Evolutionary conservation across 2,888 invertebrate species (phyloP).

Genomic region (Coenonympha glycerion): DNA sequence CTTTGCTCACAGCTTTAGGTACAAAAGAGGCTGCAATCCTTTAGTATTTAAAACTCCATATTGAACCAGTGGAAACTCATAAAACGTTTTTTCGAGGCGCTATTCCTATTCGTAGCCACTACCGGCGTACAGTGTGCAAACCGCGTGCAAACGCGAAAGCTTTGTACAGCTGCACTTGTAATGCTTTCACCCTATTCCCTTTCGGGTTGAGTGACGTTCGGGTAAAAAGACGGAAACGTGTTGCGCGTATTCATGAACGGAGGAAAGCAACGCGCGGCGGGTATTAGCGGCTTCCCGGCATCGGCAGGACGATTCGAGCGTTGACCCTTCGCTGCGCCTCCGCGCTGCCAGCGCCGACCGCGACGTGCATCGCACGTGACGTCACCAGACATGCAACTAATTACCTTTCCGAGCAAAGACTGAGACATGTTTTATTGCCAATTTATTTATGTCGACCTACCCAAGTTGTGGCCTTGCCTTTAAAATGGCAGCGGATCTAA

Average conservation of each 20-base stretch:
- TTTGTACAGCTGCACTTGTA: slow-evolving; percentile 12
- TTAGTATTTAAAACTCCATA: not conserved
- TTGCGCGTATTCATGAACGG: slow-evolving; percentile 34
- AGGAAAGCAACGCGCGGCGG: slow-evolving; percentile 54
- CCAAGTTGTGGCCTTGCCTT: no score
- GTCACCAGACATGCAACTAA: slow-evolving; percentile 27
- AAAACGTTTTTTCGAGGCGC: not conserved
- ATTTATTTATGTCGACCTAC: not conserved
- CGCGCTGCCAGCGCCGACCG: no score
- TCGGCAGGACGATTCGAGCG: slow-evolving; percentile 61
- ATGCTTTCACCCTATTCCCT: slow-evolving; percentile 10
- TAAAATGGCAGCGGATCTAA: no score
- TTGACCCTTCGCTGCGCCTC: slow-evolving; percentile 55
- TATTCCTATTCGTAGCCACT: not conserved
- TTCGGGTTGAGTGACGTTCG: slow-evolving; percentile 12
- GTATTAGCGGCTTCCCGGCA: slow-evolving; percentile 68
- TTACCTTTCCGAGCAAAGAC: slow-evolving; percentile 19
- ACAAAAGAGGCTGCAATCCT: not conserved
- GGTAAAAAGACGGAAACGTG: slow-evolving; percentile 30
- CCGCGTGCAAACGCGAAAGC: slow-evolving; percentile 8
- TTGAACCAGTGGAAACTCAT: not conserved
- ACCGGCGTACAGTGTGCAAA: no score
- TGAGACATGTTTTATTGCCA: slow-evolving; percentile 3
- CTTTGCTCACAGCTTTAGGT: no score
- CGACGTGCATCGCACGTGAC: slow-evolving; percentile 25